Evolutionary conservation across 2,113 vertebrate genomes (phyloP).

Genomic region (Petrocephalus zakoni): DNA sequence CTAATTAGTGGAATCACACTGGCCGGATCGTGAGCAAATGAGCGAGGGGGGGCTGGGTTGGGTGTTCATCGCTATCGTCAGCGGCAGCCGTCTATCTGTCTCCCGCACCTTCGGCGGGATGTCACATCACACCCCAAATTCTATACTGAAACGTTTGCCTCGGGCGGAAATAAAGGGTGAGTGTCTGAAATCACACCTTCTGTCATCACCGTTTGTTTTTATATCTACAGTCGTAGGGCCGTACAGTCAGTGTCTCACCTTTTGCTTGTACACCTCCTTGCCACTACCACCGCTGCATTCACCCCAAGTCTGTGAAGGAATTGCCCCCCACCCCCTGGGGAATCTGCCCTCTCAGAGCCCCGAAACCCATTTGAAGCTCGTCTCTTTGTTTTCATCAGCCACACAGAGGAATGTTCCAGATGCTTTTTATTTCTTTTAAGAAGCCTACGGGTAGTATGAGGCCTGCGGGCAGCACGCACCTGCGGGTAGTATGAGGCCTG

Average conservation of each 20-base stretch:
- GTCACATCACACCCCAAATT: background rate
- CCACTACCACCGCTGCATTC: conserved; percentile 15
- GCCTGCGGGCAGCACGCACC: too few species aligned
- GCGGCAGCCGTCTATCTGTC: background rate
- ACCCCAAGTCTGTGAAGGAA: conserved; percentile 31
- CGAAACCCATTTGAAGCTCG: background rate
- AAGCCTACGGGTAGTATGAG: background rate
- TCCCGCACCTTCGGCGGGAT: background rate
- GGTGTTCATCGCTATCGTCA: background rate
- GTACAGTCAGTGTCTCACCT: conserved; percentile 17
- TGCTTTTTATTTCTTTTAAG: background rate
- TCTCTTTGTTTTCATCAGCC: background rate
- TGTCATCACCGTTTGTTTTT: background rate
- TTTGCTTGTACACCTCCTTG: conserved; percentile 19
- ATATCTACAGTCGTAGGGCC: background rate
- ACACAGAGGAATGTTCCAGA: background rate
- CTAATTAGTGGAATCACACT: conserved; percentile 36
- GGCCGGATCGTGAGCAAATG: conserved; percentile 25
- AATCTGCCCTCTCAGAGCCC: background rate
- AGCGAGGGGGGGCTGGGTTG: background rate
- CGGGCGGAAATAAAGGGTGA: background rate
- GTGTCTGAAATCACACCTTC: background rate
- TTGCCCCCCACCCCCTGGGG: conserved; percentile 8
- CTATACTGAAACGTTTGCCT: background rate
- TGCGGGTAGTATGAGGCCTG: too few species aligned